Conservation (phyloP, 2,113 vertebrate species). For the Psettodes erumei region DNA sequence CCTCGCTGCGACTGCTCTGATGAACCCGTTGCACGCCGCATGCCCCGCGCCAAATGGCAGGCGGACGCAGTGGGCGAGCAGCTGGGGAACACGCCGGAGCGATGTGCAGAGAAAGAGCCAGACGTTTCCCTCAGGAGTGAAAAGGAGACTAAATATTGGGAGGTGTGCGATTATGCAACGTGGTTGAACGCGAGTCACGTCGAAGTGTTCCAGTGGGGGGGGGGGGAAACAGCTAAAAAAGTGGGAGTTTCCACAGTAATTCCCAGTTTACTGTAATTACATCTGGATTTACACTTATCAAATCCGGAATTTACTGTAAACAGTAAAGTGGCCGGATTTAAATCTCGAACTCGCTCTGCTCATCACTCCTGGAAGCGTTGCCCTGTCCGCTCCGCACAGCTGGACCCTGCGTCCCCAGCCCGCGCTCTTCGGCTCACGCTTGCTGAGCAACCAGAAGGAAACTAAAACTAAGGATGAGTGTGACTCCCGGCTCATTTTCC, state of each 20-base stretch:
- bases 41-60: too few species aligned
- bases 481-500: slow-evolving; percentile 25
- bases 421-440: slow-evolving; percentile 12
- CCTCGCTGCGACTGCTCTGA: too few species aligned
- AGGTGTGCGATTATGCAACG: neutral
- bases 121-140: too few species aligned
- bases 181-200: neutral
- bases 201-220: too few species aligned
- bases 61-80: too few species aligned
- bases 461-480: slow-evolving; percentile 27
- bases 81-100: too few species aligned
- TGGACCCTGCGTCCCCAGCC: slow-evolving; percentile 32
- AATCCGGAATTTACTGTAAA: neutral
- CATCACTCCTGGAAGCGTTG: neutral
- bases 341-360: neutral
- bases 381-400: neutral
- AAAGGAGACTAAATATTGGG: too few species aligned
- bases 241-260: slow-evolving; percentile 6
- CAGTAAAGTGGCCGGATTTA: slow-evolving; percentile 4
- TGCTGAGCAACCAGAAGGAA: slow-evolving; percentile 32
- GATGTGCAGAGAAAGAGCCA: too few species aligned
- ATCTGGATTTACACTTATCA: slow-evolving; percentile 10
- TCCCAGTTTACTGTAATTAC: slow-evolving; percentile 4
- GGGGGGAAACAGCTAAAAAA: neutral
- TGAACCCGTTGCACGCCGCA: too few species aligned